Conservation (phyloP, 2,797 vertebrate species). For the Enteromius mattozi region DNA sequence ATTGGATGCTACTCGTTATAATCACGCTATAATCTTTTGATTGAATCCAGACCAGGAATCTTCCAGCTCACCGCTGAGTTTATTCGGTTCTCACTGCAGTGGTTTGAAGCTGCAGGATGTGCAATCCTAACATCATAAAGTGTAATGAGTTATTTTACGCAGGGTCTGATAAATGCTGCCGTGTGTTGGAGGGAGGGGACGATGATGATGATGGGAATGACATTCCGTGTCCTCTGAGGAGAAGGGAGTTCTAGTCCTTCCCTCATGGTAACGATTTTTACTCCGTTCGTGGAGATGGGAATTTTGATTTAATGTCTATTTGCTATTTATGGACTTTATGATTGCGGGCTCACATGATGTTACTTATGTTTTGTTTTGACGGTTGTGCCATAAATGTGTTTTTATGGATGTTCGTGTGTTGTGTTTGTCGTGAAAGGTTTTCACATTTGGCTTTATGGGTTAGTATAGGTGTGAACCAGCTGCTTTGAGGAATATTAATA, state of each 20-base stretch:
- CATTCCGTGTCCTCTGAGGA: slow-evolving; percentile 50
- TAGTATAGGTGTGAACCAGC: background rate
- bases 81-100: slow-evolving; percentile 45
- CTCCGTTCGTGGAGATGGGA: slow-evolving; percentile 3
- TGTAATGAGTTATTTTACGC: slow-evolving; percentile 60
- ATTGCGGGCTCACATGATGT: background rate
- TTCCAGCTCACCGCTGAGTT: slow-evolving; percentile 30
- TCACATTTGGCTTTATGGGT: background rate
- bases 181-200: slow-evolving; percentile 48
- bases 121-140: slow-evolving; percentile 60
- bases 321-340: slow-evolving; percentile 24
- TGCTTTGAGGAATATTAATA: background rate
- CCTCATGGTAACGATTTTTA: slow-evolving; percentile 6
- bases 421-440: background rate
- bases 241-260: slow-evolving; percentile 39
- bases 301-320: slow-evolving; percentile 29
- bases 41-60: slow-evolving; percentile 53
- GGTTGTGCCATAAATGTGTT: background rate
- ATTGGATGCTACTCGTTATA: slow-evolving; percentile 38
- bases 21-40: slow-evolving; percentile 41
- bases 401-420: background rate
- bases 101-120: slow-evolving; percentile 46
- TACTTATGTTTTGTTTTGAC: background rate
- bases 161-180: slow-evolving; percentile 53
- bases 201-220: slow-evolving; percentile 54